These are phyloP conservation scores for Bolinopsis microptera DNA, from an alignment of 37 sponge, comb jelly and placozoan genomes.

Conservation along the genomic window DNA sequence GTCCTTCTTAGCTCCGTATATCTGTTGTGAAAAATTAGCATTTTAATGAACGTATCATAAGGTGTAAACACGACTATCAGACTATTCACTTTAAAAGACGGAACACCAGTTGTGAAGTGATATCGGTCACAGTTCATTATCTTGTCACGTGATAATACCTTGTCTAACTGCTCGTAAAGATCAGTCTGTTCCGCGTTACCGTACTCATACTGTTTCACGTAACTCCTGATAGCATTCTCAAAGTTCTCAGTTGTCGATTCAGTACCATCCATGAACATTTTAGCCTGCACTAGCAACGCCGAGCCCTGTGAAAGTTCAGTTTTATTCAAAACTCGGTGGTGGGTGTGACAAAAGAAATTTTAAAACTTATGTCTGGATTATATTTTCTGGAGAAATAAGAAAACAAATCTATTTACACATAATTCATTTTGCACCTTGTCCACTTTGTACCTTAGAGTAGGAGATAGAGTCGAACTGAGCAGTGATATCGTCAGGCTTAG, in stretches of 20 bases:
- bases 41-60: too few relatives aligned
- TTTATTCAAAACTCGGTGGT: background rate
- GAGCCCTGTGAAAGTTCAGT: background rate
- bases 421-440: background rate
- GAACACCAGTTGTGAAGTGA: too few relatives aligned
- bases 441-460: conserved; percentile 80
- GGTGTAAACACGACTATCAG: too few relatives aligned
- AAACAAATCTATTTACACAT: too few relatives aligned
- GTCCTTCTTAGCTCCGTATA: background rate
- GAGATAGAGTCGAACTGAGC: conserved; percentile 93
- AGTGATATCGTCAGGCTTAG: conserved; percentile 79
- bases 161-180: background rate
- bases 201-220: background rate
- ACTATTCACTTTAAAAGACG: too few relatives aligned
- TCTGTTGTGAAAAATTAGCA: background rate
- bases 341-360: too few relatives aligned
- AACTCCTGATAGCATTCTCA: conserved; percentile 36
- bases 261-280: conserved; percentile 42
- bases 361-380: too few relatives aligned
- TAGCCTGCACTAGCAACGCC: conserved; percentile 12
- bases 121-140: too few relatives aligned
- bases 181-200: conserved; percentile 17
- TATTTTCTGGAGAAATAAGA: too few relatives aligned
- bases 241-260: background rate
- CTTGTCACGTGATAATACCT: too few relatives aligned